Base-by-base conservation (phyloP, 2,113 vertebrate genomes). In the Prionailurus viverrinus region DNA sequence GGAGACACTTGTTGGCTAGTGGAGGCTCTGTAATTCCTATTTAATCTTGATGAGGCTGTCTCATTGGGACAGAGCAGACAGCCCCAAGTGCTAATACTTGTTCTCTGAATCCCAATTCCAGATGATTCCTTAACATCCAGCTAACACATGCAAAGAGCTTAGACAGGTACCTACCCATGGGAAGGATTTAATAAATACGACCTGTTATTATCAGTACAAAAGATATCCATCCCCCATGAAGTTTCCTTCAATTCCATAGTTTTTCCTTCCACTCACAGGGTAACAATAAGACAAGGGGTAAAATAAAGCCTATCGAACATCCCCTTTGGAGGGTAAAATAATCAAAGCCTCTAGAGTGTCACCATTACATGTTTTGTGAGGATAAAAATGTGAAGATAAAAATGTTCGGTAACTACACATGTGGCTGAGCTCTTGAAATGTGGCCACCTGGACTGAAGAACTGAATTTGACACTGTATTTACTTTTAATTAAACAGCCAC, bases 261-360 rank as follows among this genome's bases (percentile, higher is more conserved):
- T 45, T 48, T 92, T 91, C n/a, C 27, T 85, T 95, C 45, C 84
- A 36, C 39, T 74, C 55, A 74, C 92, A 87, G 16, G n/a, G 55
- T 23, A 19, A 41, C 36, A 89, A 65, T 25, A 76, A 88, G 63
- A 92, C 33, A 73, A 68, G 91, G 16, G 7, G 9, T 68, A 53
- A 92, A 66, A 93, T 41, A 80, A 39, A 36, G 84, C 39, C 12
- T 19, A 51, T 3, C 39, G 23, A 36, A 13, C 11, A 33, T 19
- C 76, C 45, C 25, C 27, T 76, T 68, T 23, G 3, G 76, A 79
- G 39, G 33, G 45, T 41, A 21, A 79, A 55, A 65, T 3, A 58
- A 31, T 45, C 27, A 41, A 13, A 45, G 27, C 33, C 45, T 31
- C 9, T 29, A 29, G 1, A n/a, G 41, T 33, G 36, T 10, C 3